Percentiles rank a stretch among this genome's conserved stretches.
Conservation (phyloP, 2,113 vertebrate species). For the Pycnonotus jocosus region DNA sequence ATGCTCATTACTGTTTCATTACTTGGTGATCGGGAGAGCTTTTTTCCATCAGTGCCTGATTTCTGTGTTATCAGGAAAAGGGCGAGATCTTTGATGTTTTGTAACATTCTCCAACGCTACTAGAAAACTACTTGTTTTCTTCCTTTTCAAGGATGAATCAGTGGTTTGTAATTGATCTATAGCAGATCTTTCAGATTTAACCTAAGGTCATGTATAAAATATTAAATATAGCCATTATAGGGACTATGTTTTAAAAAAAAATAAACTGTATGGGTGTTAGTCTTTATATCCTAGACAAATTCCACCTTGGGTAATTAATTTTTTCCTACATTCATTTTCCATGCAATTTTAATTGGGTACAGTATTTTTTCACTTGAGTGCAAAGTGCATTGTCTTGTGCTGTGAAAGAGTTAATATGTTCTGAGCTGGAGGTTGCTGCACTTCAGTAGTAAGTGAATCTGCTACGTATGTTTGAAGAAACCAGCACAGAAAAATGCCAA, state of each 20-base stretch:
- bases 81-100: slow-evolving; percentile 50
- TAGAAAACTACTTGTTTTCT: slow-evolving; percentile 53
- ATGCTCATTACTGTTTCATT: slow-evolving; percentile 47
- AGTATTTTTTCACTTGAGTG: not conserved
- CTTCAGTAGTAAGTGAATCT: not conserved
- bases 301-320: slow-evolving; percentile 42
- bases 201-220: slow-evolving; percentile 49
- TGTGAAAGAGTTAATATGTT: not conserved
- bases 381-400: not conserved
- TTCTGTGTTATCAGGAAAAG: slow-evolving; percentile 29
- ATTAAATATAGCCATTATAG: slow-evolving; percentile 44
- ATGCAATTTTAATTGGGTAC: slow-evolving; percentile 40
- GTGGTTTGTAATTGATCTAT: slow-evolving; percentile 43
- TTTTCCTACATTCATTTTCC: slow-evolving; percentile 4
- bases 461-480: not conserved
- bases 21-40: not conserved
- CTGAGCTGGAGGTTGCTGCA: not conserved
- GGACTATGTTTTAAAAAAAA: not conserved
- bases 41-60: slow-evolving; percentile 27
- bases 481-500: not conserved
- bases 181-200: slow-evolving; percentile 39
- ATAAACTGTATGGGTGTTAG: not conserved
- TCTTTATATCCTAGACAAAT: slow-evolving; percentile 18
- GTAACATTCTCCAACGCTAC: not conserved
- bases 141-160: not conserved